Evolutionary conservation across 2,797 vertebrate genomes (phyloP), one percentile per base, ranked within the genome.

Genomic region (Betta splendens): DNA sequence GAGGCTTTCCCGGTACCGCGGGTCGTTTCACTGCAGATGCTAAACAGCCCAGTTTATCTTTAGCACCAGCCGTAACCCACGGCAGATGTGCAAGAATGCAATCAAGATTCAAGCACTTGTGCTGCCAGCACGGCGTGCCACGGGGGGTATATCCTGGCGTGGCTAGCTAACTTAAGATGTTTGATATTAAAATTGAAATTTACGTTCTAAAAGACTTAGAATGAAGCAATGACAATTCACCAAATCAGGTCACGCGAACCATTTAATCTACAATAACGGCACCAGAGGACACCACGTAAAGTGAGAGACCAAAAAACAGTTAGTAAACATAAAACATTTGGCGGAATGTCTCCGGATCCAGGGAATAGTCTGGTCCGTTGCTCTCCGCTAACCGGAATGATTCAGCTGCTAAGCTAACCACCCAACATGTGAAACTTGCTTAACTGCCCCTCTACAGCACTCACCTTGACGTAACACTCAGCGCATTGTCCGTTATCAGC

Each of bases 311-410:
- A 4, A 43, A 28, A 13, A 33, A 62, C 38, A 47, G 35, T 10
- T 53, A 44, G 49, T 53, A 65, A 78, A 72, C 65, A 70, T 39
- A 8, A 18, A 31, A 55, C 56, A 71, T 79, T 68, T 59, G 25
- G 36, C 39, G 56, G 49, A 74, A 80, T 77, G 76, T 38, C 10
- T 70, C 7, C 49, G 56, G 56, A 82, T 83, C 84, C 84, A 70
- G 72, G 63, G 65, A 80, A 42, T 85, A 85, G 82, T 22, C 85
- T 0, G 64, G 62, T 55, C 81, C 85, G 53, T 3, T 21, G 50
- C 31, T 42, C 58, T 45, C 69, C 74, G 82, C 75, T 75, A 75
- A 74, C 71, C 53, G 35, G 42, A 17, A 48, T 37, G 72, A 77
- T 64, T 70, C 63, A 28, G 73, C 60, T 55, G 36, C 80, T 45